Evolutionary conservation across 2,113 vertebrate species (phyloP).

Genomic region (Rana temporaria): DNA sequence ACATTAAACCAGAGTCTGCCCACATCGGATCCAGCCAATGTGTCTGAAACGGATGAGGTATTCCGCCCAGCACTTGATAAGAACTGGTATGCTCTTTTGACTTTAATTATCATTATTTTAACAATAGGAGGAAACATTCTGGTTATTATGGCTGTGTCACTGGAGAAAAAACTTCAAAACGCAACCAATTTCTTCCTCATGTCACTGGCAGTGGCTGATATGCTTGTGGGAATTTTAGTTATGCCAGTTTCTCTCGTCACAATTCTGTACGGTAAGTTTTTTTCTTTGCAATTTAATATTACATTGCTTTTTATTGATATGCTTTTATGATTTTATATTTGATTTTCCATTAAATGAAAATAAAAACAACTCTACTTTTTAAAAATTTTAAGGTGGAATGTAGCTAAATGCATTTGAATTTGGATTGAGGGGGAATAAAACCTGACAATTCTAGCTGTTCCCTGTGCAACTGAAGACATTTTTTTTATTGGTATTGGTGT

Average conservation of each 20-base stretch:
- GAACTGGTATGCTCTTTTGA: slow-evolving; percentile 95
- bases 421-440: too few relatives aligned
- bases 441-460: too few relatives aligned
- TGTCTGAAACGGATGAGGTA: slow-evolving; percentile 65
- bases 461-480: too few relatives aligned
- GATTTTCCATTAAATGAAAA: not conserved
- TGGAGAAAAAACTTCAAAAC: slow-evolving; percentile 98
- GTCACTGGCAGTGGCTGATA: slow-evolving; percentile 95
- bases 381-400: too few relatives aligned
- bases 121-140: slow-evolving; percentile 95
- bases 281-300: not conserved
- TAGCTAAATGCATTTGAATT: too few relatives aligned
- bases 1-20: slow-evolving; percentile 74
- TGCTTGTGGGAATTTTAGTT: slow-evolving; percentile 97
- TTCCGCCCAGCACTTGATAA: slow-evolving; percentile 74
- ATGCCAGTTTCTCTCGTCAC: slow-evolving; percentile 96
- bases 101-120: slow-evolving; percentile 91
- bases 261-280: slow-evolving; percentile 93
- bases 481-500: too few relatives aligned
- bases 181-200: slow-evolving; percentile 98
- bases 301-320: not conserved
- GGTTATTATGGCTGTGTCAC: slow-evolving; percentile 94
- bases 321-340: not conserved
- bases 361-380: not conserved
- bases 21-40: slow-evolving; percentile 65